These are phyloP conservation scores for Hylyphantes graminicola DNA, from an alignment of 1,140 invertebrate genomes.

Conservation along the genomic window DNA sequence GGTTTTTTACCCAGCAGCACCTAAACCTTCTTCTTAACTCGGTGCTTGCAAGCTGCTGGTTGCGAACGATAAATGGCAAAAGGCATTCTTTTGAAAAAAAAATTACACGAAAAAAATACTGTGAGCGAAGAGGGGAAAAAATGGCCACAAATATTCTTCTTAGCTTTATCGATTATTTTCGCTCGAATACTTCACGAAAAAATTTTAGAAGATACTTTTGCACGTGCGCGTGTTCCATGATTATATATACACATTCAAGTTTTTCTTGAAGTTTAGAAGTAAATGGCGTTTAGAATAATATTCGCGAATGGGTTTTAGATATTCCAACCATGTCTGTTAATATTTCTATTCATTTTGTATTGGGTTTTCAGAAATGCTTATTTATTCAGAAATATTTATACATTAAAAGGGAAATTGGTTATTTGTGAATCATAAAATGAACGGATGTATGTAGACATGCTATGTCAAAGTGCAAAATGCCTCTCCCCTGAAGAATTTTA, in stretches of 20 bases:
- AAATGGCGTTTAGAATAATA: constrained; percentile 24
- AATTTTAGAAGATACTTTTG: constrained; percentile 19
- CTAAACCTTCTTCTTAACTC: too few species aligned
- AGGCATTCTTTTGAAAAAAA: constrained; percentile 23
- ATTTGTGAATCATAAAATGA: too few species aligned
- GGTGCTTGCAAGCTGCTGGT: constrained; percentile 39
- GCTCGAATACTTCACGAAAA: constrained; percentile 12
- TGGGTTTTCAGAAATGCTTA: neutral
- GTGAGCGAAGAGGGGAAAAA: too few species aligned
- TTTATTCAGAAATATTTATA: too few species aligned
- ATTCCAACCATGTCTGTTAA: neutral
- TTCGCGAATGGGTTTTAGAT: neutral
- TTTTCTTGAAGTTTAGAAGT: constrained; percentile 1
- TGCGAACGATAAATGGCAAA: constrained; percentile 47
- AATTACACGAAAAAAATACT: neutral
- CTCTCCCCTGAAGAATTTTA: too few species aligned
- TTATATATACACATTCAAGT: neutral
- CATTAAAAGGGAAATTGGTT: too few species aligned
- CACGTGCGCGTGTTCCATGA: constrained; percentile 39
- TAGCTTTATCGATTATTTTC: constrained; percentile 53
- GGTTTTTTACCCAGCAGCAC: too few species aligned
- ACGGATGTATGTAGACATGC: too few species aligned
- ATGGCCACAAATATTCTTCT: constrained; percentile 43
- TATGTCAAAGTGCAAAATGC: too few species aligned
- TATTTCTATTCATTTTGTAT: constrained; percentile 3